Conservation (phyloP, 2,888 invertebrate genomes). For the Dasysyrphus albostriatus region DNA sequence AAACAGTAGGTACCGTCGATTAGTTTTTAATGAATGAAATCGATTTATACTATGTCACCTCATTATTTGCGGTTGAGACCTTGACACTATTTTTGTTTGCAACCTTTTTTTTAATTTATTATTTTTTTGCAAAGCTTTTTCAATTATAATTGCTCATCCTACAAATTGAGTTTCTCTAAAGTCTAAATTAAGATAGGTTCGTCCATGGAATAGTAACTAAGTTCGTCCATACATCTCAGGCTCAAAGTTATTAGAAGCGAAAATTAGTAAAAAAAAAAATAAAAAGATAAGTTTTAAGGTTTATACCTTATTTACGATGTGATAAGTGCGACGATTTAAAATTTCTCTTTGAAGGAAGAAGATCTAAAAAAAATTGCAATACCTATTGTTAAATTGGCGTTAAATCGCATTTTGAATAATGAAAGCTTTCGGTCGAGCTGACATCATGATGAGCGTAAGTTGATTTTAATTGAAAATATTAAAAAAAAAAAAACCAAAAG, state of each 20-base stretch:
- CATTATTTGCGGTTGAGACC: not conserved
- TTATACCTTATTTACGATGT: not conserved
- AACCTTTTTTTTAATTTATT: not conserved
- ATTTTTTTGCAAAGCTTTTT: not conserved
- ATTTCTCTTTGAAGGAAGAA: constrained; percentile 26
- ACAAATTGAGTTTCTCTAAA: constrained; percentile 5
- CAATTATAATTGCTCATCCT: not conserved
- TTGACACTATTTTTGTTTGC: not conserved
- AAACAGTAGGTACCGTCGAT: not conserved
- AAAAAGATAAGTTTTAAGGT: not conserved
- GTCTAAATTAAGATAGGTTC: not conserved
- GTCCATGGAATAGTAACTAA: too few species aligned
- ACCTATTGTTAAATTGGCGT: constrained; percentile 67
- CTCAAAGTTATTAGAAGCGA: not conserved
- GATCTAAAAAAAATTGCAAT: constrained; percentile 1
- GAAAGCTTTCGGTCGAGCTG: constrained; percentile 17
- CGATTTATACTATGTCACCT: constrained; percentile 48
- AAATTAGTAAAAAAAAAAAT: not conserved
- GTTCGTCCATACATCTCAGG: too few species aligned
- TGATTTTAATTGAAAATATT: constrained; percentile 3
- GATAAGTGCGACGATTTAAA: constrained; percentile 13
- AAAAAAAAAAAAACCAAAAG: not conserved
- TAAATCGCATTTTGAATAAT: constrained; percentile 60
- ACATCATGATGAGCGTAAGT: constrained; percentile 4
- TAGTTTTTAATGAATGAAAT: constrained; percentile 65